These are phyloP conservation scores for Pogonomyrmex barbatus DNA, from an alignment of 1,140 invertebrate genomes.

Conservation along the genomic window DNA sequence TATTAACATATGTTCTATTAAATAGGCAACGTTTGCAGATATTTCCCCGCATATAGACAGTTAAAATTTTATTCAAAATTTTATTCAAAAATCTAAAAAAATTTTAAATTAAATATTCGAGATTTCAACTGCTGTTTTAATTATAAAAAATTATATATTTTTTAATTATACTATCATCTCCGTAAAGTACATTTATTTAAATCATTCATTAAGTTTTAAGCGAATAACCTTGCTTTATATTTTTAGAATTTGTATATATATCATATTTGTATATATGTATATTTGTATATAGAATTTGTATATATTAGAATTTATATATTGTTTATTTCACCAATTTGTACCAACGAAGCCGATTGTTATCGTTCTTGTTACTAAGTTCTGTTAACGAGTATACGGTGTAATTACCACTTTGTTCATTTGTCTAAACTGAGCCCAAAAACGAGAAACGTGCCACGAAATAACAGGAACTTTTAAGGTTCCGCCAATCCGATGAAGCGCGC, in stretches of 20 bases:
- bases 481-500: conserved; percentile 35
- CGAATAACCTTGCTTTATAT: not conserved
- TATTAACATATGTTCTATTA: too few species aligned
- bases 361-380: conserved; percentile 41
- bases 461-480: conserved; percentile 52
- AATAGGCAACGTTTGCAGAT: not conserved
- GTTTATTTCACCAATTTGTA: not conserved
- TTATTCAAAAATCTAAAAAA: conserved; percentile 4
- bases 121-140: not conserved
- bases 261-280: too few species aligned
- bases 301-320: not conserved
- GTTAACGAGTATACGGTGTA: conserved; percentile 61
- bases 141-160: not conserved
- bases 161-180: not conserved
- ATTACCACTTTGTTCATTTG: conserved; percentile 62
- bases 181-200: not conserved
- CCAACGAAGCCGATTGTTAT: conserved; percentile 45
- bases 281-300: not conserved
- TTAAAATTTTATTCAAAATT: too few species aligned
- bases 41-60: too few species aligned
- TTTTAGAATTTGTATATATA: not conserved
- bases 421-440: conserved; percentile 54
- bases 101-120: not conserved
- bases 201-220: not conserved
- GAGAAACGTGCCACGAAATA: conserved; percentile 53